phyloP scores from a whole-genome alignment of 2,888 invertebrate species.

The Stomorhina lunata region DNA sequence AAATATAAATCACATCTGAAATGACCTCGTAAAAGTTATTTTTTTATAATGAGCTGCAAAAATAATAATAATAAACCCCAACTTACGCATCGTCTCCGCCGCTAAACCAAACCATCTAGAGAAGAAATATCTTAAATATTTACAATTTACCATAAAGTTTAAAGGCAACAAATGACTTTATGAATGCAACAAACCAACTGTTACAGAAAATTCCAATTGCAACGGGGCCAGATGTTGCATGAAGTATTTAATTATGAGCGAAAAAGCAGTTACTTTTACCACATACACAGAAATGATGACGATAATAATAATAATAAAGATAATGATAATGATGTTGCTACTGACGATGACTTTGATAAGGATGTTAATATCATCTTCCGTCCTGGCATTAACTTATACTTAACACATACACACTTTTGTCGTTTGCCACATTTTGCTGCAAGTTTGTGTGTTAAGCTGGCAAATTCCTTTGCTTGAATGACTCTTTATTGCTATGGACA shows the following conservation, averaged over 20 bases:
- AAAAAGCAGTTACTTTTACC: conserved; percentile 27
- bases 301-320: conserved; percentile 25
- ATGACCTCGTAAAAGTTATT: conserved; percentile 65
- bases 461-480: neutral
- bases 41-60: conserved; percentile 64
- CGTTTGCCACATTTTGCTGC: neutral
- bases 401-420: neutral
- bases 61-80: conserved; percentile 50
- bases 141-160: conserved; percentile 11
- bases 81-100: neutral
- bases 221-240: conserved; percentile 47
- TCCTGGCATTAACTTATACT: neutral
- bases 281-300: neutral
- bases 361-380: conserved; percentile 32
- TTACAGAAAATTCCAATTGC: conserved; percentile 22
- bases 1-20: conserved; percentile 66
- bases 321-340: conserved; percentile 38
- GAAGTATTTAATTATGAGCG: conserved; percentile 49
- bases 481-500: neutral
- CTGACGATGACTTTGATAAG: conserved; percentile 23
- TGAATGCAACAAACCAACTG: conserved; percentile 39
- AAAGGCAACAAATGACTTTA: conserved; percentile 44
- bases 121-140: conserved; percentile 26
- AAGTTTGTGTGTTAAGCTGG: neutral
- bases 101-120: neutral